Percentiles rank a stretch among this genome's conserved stretches.
Conservation (phyloP, 2,888 invertebrate genomes). For the Cheilosia vernalis region DNA sequence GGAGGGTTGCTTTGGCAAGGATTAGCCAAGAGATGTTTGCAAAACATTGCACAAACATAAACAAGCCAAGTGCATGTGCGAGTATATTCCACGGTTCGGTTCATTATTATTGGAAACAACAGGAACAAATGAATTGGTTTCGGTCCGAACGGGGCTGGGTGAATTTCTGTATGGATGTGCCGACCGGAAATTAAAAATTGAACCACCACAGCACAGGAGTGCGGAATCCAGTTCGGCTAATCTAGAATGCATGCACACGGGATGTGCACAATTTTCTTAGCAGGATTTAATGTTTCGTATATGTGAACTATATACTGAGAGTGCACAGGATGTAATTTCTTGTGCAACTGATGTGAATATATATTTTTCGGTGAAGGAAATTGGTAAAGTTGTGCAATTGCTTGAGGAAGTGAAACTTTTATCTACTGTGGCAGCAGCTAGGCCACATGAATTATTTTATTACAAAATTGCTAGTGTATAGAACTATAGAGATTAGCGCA, state of each 20-base stretch:
- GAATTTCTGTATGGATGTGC: constrained; percentile 5
- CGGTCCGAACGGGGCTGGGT: constrained; percentile 1
- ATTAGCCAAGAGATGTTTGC: constrained; percentile 72
- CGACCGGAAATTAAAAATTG: constrained; percentile 74
- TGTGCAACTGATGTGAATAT: constrained; percentile 33
- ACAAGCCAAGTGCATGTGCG: constrained; percentile 61
- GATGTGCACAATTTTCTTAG: constrained; percentile 48
- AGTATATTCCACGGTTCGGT: constrained; percentile 61
- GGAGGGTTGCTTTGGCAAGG: constrained; percentile 46
- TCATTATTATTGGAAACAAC: constrained; percentile 70
- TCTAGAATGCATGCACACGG: constrained; percentile 40
- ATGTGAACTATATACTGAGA: not conserved
- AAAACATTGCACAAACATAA: constrained; percentile 74
- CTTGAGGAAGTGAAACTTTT: constrained; percentile 35
- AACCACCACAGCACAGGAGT: constrained; percentile 21
- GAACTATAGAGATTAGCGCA: not conserved
- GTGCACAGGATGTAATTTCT: constrained; percentile 54
- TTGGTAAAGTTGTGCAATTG: constrained; percentile 58
- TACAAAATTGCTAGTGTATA: not conserved
- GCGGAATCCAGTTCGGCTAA: constrained; percentile 38
- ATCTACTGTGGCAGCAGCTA: not conserved
- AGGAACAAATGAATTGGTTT: constrained; percentile 69
- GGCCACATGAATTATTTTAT: not conserved
- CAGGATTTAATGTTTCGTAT: constrained; percentile 37
- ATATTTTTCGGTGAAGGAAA: constrained; percentile 53